These are phyloP conservation scores for Oscheius onirici DNA, from an alignment of 2,888 invertebrate genomes.

Conservation along the genomic window DNA sequence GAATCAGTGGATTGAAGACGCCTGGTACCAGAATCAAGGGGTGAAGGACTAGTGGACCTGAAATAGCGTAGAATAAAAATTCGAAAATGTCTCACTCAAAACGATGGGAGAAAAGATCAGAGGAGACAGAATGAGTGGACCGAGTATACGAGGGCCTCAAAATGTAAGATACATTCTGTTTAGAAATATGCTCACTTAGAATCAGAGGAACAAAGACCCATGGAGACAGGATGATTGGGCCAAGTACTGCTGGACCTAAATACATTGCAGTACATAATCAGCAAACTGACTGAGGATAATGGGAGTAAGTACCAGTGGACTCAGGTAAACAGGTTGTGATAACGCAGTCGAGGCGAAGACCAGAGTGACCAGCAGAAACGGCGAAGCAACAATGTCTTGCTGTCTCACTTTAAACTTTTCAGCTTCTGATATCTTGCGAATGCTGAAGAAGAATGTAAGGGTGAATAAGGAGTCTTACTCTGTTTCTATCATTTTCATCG, in stretches of 20 bases:
- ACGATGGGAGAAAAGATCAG: conserved; percentile 61
- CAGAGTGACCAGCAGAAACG: conserved; percentile 53
- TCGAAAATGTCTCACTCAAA: too few relatives aligned
- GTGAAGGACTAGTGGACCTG: conserved; percentile 64
- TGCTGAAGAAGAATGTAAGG: conserved; percentile 42
- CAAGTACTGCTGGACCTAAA: conserved; percentile 58
- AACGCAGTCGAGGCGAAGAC: conserved; percentile 43
- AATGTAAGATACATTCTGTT: too few relatives aligned
- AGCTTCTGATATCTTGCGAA: conserved; percentile 53
- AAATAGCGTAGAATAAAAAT: too few relatives aligned
- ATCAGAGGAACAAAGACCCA: conserved; percentile 68
- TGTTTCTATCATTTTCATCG: conserved; percentile 46
- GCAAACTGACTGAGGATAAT: conserved; percentile 44
- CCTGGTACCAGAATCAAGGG: conserved; percentile 64
- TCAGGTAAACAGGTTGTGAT: conserved; percentile 56
- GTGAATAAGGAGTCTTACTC: conserved; percentile 38
- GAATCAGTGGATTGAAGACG: conserved; percentile 62
- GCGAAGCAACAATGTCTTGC: conserved; percentile 48
- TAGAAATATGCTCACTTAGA: conserved; percentile 49
- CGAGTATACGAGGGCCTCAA: conserved; percentile 62
- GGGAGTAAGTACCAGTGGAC: conserved; percentile 63
- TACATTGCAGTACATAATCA: too few relatives aligned
- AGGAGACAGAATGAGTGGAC: conserved; percentile 60
- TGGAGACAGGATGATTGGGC: conserved; percentile 67
- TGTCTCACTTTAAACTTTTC: conserved; percentile 48